Conservation (phyloP, 2,797 vertebrate genomes). For the Neopelma chrysocephalum region DNA sequence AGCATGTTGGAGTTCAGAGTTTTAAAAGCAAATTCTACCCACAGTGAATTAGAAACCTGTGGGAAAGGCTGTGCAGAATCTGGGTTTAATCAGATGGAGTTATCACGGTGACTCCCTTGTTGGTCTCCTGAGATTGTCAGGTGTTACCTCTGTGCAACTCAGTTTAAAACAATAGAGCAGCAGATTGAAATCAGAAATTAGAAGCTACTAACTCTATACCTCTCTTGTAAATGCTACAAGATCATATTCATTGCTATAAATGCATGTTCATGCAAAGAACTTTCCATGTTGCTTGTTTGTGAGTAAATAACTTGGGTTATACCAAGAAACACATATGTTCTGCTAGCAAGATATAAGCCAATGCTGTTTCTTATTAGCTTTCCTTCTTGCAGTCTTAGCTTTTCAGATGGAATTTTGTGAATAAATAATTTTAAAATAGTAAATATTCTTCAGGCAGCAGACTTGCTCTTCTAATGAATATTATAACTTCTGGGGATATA, state of each 20-base stretch:
- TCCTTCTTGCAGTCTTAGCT: background rate
- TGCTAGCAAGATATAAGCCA: background rate
- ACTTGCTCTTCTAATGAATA: background rate
- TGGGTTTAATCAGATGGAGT: constrained; percentile 50
- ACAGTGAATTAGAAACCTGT: background rate
- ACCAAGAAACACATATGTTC: background rate
- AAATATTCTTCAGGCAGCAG: background rate
- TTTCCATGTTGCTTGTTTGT: background rate
- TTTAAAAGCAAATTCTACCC: background rate
- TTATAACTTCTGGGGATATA: background rate
- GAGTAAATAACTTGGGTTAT: background rate
- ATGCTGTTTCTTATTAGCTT: background rate
- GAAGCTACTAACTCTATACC: background rate
- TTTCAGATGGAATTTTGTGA: background rate
- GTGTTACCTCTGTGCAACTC: background rate
- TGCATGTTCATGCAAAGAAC: background rate
- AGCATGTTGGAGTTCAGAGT: background rate
- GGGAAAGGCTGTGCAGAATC: constrained; percentile 35
- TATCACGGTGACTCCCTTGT: background rate
- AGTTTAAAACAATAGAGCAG: constrained; percentile 26
- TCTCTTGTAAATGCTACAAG: background rate
- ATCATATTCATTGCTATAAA: background rate
- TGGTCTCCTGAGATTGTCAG: constrained; percentile 36
- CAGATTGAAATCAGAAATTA: constrained; percentile 16
- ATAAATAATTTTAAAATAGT: background rate